These are phyloP conservation scores for Pachyseris speciosa DNA, from an alignment of 64 coral and sea anemone genomes.

Conservation along the genomic window DNA sequence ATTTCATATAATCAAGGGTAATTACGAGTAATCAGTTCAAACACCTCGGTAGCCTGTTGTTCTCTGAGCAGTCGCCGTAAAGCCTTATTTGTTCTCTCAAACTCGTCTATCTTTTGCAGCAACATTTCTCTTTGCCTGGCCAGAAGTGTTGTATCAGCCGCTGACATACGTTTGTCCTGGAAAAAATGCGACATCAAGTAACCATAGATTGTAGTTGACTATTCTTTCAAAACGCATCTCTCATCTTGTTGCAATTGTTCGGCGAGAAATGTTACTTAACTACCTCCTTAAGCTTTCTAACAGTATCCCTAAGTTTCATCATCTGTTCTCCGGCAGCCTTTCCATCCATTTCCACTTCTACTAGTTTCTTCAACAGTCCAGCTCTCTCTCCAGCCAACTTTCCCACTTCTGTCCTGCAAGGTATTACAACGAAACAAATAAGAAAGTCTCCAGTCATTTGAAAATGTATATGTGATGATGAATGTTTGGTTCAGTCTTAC, in stretches of 20 bases:
- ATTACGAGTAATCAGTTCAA: not conserved
- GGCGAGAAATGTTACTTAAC: not conserved
- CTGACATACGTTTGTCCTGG: slow-evolving; percentile 83
- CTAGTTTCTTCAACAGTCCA: slow-evolving; percentile 76
- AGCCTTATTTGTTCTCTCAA: slow-evolving; percentile 85
- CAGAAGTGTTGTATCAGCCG: slow-evolving; percentile 66
- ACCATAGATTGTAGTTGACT: too few species aligned
- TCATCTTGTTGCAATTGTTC: not conserved
- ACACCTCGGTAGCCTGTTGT: slow-evolving; percentile 64
- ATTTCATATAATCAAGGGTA: too few species aligned
- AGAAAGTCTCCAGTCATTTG: too few species aligned
- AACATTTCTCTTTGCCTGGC: slow-evolving; percentile 76
- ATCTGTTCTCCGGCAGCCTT: slow-evolving; percentile 77
- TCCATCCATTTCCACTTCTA: slow-evolving; percentile 89
- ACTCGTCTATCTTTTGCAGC: slow-evolving; percentile 79
- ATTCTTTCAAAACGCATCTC: too few species aligned
- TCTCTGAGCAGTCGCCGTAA: slow-evolving; percentile 73
- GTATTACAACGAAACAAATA: not conserved
- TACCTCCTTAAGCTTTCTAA: slow-evolving; percentile 76
- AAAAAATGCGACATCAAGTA: too few species aligned
- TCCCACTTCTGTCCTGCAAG: slow-evolving; percentile 63
- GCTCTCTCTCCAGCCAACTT: slow-evolving; percentile 60
- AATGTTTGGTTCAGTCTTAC: too few species aligned
- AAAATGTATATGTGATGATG: too few species aligned
- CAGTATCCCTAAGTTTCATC: slow-evolving; percentile 73